Percentiles rank a stretch among this genome's conserved stretches.
Evolutionary conservation across 2,113 vertebrate species (phyloP).

Genomic region (Vulpes vulpes): DNA sequence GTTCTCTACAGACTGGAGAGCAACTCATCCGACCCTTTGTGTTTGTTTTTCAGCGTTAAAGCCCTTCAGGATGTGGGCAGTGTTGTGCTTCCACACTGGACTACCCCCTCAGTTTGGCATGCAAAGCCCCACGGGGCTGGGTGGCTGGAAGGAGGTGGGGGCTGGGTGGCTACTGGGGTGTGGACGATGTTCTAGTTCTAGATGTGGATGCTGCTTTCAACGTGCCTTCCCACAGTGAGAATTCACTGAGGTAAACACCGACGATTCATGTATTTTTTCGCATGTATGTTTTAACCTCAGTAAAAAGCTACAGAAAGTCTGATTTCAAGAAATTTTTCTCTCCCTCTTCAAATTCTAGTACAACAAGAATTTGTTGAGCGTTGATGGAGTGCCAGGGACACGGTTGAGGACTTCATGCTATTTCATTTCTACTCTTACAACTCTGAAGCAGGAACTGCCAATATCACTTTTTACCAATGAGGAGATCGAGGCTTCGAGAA

Average conservation of each 20-base stretch:
- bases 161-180: too few relatives aligned
- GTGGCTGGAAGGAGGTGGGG: background rate
- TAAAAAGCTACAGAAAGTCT: background rate
- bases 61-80: background rate
- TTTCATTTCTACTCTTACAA: background rate
- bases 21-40: background rate
- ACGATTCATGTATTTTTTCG: background rate
- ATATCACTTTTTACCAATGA: background rate
- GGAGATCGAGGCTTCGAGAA: background rate
- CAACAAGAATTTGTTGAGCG: background rate
- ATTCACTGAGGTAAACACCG: background rate
- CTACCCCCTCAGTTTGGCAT: background rate
- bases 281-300: background rate
- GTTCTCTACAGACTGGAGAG: background rate
- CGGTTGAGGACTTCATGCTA: background rate
- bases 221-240: background rate
- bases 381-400: background rate
- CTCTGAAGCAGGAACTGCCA: background rate
- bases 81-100: background rate
- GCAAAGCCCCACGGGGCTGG: fast-evolving
- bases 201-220: background rate
- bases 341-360: background rate
- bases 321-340: background rate
- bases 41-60: background rate
- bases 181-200: background rate